Conservation (phyloP, 2,797 vertebrate species). For the Rhinogobio ventralis region DNA sequence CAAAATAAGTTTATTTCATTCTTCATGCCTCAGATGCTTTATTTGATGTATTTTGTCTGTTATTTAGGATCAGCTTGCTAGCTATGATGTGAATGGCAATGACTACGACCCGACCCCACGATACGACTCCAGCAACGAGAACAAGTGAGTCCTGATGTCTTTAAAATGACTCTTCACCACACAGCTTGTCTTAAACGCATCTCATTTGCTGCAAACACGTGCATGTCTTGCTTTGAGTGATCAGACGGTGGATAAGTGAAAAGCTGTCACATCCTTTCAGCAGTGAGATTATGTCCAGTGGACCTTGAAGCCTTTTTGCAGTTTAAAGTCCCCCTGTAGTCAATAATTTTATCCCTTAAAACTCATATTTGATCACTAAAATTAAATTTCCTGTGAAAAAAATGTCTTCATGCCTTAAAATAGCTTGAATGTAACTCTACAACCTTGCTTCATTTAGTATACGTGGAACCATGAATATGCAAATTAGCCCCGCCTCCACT, state of each 20-base stretch:
- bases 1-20: background rate
- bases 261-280: background rate
- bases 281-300: background rate
- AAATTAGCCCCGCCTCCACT: no score
- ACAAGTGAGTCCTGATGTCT: conserved; percentile 78
- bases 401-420: no score
- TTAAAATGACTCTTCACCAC: background rate
- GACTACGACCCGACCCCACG: conserved; percentile 90
- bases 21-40: conserved; percentile 28
- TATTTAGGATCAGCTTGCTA: conserved; percentile 86
- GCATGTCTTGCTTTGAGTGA: background rate
- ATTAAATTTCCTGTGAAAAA: no score
- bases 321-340: no score
- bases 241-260: background rate
- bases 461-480: no score
- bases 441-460: no score
- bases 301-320: background rate
- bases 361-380: no score
- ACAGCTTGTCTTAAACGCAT: background rate
- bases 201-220: background rate
- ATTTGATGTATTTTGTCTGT: conserved; percentile 35
- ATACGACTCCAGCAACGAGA: conserved; percentile 79
- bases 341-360: no score
- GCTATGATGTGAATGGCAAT: conserved; percentile 89
- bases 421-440: no score